A percentile compares a stretch with the other conserved stretches of the same genome.
These are phyloP conservation scores for Mustela nigripes DNA, from an alignment of 2,113 vertebrate genomes.

Conservation along the genomic window DNA sequence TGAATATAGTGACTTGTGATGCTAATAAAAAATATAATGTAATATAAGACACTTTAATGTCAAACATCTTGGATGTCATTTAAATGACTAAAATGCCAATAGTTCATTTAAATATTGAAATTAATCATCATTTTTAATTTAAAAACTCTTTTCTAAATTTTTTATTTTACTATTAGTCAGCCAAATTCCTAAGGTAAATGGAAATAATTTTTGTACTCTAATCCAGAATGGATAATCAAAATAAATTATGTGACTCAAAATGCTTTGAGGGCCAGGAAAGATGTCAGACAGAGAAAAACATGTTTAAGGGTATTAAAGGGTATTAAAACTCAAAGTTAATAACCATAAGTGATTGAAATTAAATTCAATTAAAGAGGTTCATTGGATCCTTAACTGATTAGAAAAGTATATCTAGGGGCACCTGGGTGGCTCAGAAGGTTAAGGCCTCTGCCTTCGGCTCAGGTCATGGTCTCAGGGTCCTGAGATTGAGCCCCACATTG, in stretches of 20 bases:
- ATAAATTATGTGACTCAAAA: background rate
- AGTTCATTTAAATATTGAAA: slow-evolving; percentile 70
- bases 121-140: slow-evolving; percentile 71
- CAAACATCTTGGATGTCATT: slow-evolving; percentile 63
- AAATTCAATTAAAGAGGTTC: background rate
- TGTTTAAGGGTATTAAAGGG: background rate
- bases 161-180: background rate
- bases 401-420: background rate
- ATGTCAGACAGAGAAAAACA: background rate
- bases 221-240: background rate
- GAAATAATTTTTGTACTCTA: background rate
- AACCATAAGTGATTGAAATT: background rate
- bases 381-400: background rate
- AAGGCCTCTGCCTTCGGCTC: too few relatives aligned
- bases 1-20: slow-evolving; percentile 72
- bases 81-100: slow-evolving; percentile 67
- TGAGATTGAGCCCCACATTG: too few relatives aligned
- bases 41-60: slow-evolving; percentile 68
- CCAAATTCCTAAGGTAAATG: background rate
- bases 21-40: slow-evolving; percentile 68
- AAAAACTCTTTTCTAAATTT: slow-evolving; percentile 64
- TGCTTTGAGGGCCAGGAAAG: slow-evolving; percentile 1
- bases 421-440: too few relatives aligned
- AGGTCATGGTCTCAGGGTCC: too few relatives aligned
- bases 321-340: background rate